Evolutionary conservation across 2,113 vertebrate genomes (phyloP).

Genomic region (Silurus asotus): DNA sequence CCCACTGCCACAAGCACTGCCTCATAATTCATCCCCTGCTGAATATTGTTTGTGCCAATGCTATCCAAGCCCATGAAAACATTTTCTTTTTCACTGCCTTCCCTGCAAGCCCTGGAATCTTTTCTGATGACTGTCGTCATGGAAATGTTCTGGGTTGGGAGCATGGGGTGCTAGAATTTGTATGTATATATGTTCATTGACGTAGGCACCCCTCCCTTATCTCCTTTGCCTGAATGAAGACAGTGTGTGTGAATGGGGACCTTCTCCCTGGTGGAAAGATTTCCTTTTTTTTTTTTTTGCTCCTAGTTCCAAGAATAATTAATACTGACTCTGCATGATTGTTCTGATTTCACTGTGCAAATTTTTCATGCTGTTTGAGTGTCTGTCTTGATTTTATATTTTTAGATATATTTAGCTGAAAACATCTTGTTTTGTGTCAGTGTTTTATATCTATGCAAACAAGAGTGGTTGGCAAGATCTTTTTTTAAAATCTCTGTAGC

Average conservation of each 20-base stretch:
- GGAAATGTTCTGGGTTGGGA: constrained; percentile 36
- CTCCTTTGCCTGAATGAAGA: constrained; percentile 13
- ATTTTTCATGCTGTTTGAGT: background rate
- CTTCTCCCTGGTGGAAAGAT: background rate
- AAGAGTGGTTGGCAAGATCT: background rate
- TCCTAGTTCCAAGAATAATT: constrained; percentile 7
- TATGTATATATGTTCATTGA: background rate
- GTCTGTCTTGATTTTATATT: background rate
- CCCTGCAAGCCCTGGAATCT: constrained; percentile 29
- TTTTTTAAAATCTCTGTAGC: constrained; percentile 17
- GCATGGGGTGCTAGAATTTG: constrained; percentile 13
- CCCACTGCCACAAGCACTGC: background rate
- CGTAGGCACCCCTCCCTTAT: constrained; percentile 18
- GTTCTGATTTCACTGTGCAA: background rate
- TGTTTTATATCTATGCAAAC: background rate
- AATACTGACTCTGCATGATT: background rate
- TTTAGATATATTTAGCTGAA: background rate
- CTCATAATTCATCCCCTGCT: background rate
- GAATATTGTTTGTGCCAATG: background rate
- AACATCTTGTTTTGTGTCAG: background rate
- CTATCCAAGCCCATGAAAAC: background rate
- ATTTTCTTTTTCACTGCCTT: constrained; percentile 3
- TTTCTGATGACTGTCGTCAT: constrained; percentile 45
- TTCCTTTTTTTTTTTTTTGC: background rate
- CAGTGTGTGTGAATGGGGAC: constrained; percentile 1